A percentile compares a stretch with the other conserved stretches of the same genome.
Conservation (phyloP, 2,113 vertebrate species). For the Microtus richardsoni region DNA sequence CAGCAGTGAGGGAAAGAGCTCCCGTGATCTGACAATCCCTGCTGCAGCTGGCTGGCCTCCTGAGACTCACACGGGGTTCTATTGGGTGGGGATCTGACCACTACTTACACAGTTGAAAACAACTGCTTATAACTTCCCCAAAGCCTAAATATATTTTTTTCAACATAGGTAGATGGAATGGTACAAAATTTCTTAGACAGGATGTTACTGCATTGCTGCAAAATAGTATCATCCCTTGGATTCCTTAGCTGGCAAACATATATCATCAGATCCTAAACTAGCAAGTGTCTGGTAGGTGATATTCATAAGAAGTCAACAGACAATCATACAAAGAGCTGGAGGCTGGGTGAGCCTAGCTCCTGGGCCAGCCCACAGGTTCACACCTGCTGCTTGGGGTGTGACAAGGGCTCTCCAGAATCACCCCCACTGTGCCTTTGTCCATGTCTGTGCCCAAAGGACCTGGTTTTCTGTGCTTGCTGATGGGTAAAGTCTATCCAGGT, state of each 20-base stretch:
- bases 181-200: background rate
- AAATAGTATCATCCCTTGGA: background rate
- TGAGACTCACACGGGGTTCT: background rate
- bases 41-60: background rate
- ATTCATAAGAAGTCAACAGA: background rate
- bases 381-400: background rate
- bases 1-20: conserved; percentile 39
- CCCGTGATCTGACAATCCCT: background rate
- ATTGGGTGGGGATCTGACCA: background rate
- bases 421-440: background rate
- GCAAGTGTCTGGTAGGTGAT: conserved; percentile 47
- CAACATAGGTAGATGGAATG: background rate
- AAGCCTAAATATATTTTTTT: conserved; percentile 25
- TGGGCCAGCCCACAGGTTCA: background rate
- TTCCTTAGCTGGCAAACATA: conserved; percentile 33
- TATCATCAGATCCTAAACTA: conserved; percentile 2
- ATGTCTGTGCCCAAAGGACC: background rate
- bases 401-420: background rate
- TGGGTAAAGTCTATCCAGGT: background rate
- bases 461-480: background rate
- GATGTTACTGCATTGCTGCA: background rate
- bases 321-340: background rate
- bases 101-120: background rate
- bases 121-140: conserved; percentile 5
- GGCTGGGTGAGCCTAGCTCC: background rate